A percentile compares a stretch with the other conserved stretches of the same genome.
Conservation (phyloP, 2,113 vertebrate genomes). For the Hippopotamus amphibius region DNA sequence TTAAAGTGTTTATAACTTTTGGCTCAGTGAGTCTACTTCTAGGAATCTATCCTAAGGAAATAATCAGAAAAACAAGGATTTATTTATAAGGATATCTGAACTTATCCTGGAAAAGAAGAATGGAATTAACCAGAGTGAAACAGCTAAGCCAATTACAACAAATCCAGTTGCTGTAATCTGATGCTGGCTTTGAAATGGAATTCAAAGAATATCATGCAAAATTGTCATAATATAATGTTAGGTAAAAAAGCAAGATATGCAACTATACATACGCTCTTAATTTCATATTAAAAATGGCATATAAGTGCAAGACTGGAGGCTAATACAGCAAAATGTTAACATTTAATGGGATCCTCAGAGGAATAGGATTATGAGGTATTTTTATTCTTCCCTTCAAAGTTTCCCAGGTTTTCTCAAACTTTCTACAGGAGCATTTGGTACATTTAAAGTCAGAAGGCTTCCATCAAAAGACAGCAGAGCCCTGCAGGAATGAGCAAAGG, state of each 20-base stretch:
- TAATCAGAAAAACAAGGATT: not conserved
- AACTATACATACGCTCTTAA: not conserved
- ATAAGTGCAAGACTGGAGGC: not conserved
- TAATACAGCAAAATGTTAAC: not conserved
- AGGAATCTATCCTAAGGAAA: constrained; percentile 46
- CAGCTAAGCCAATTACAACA: not conserved
- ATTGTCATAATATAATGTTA: not conserved
- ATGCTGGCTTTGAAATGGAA: constrained; percentile 21
- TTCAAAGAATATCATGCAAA: not conserved
- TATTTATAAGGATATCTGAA: constrained; percentile 27
- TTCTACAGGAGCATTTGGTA: not conserved
- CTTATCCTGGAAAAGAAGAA: not conserved
- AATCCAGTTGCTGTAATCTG: not conserved
- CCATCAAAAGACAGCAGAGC: not conserved
- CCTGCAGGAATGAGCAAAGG: not conserved
- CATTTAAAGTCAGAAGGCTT: constrained; percentile 23
- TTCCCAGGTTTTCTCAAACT: constrained; percentile 2
- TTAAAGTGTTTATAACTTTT: not conserved
- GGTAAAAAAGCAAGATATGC: not conserved
- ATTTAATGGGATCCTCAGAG: not conserved
- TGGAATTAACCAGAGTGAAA: not conserved
- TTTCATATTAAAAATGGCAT: not conserved
- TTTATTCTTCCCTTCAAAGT: constrained; percentile 35
- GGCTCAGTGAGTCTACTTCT: constrained; percentile 39
- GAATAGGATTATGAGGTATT: not conserved